Evolutionary conservation across 2,113 vertebrate genomes (phyloP).

Genomic region (Lycaon pictus): DNA sequence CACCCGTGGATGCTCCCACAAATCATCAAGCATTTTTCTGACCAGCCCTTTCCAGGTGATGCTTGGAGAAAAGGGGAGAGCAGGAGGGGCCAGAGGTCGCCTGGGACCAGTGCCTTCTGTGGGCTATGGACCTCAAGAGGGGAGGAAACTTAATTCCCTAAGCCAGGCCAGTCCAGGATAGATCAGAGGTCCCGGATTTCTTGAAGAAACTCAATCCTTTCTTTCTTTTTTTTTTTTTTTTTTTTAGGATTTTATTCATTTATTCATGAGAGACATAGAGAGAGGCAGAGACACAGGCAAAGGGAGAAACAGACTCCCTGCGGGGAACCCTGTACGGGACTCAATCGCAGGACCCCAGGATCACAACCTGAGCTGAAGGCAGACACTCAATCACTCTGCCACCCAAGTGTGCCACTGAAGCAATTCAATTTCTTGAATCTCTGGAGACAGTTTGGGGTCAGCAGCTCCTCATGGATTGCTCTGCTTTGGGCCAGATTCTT

Average conservation of each 20-base stretch:
- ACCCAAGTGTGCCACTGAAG: slow-evolving; percentile 40
- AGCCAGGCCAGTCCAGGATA: slow-evolving; percentile 73
- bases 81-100: neutral
- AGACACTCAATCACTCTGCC: too few species aligned
- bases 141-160: slow-evolving; percentile 73
- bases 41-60: neutral
- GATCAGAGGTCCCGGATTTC: slow-evolving; percentile 76
- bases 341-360: too few species aligned
- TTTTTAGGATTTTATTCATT: too few species aligned
- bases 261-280: too few species aligned
- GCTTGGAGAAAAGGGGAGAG: neutral
- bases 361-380: too few species aligned
- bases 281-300: too few species aligned
- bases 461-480: slow-evolving; percentile 78
- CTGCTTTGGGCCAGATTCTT: slow-evolving; percentile 77
- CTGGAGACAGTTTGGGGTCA: slow-evolving; percentile 82
- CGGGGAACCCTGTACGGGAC: too few species aligned
- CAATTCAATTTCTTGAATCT: neutral
- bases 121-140: slow-evolving; percentile 56
- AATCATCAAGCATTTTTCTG: slow-evolving; percentile 62
- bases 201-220: slow-evolving; percentile 75
- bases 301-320: too few species aligned
- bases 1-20: slow-evolving; percentile 23
- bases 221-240: too few species aligned
- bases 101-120: slow-evolving; percentile 54